Conservation (phyloP, 2,797 vertebrate genomes). For the Urosaurus nigricauda region DNA sequence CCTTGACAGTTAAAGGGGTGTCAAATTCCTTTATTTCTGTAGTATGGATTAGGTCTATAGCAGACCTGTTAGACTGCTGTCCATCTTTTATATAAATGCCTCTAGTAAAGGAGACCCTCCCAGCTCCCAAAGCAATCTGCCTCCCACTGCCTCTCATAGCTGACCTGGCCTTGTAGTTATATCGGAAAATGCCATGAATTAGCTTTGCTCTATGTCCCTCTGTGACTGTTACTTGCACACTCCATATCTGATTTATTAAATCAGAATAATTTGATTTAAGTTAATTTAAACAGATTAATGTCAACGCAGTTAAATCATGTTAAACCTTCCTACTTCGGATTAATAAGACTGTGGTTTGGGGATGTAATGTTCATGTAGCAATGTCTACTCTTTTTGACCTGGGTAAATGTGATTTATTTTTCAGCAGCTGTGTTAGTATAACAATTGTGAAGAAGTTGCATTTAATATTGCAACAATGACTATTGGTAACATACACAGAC, state of each 20-base stretch:
- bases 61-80: no score
- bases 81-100: no score
- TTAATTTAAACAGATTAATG: slow-evolving; percentile 25
- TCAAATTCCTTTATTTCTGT: no score
- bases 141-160: neutral
- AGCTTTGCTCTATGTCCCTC: neutral
- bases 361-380: slow-evolving; percentile 1
- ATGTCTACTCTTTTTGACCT: neutral
- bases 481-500: no score
- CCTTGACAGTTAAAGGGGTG: no score
- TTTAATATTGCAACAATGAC: neutral
- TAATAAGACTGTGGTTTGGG: slow-evolving; percentile 1
- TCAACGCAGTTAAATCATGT: slow-evolving; percentile 11
- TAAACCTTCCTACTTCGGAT: slow-evolving; percentile 13
- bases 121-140: neutral
- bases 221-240: neutral
- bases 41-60: no score
- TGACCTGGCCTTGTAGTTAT: neutral
- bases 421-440: neutral
- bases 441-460: neutral
- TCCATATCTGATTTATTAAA: slow-evolving; percentile 12
- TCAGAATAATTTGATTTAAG: slow-evolving; percentile 32
- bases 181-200: slow-evolving; percentile 10
- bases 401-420: slow-evolving; percentile 17
- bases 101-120: neutral